Conservation (phyloP, 2,113 vertebrate genomes). For the Otis tarda region DNA sequence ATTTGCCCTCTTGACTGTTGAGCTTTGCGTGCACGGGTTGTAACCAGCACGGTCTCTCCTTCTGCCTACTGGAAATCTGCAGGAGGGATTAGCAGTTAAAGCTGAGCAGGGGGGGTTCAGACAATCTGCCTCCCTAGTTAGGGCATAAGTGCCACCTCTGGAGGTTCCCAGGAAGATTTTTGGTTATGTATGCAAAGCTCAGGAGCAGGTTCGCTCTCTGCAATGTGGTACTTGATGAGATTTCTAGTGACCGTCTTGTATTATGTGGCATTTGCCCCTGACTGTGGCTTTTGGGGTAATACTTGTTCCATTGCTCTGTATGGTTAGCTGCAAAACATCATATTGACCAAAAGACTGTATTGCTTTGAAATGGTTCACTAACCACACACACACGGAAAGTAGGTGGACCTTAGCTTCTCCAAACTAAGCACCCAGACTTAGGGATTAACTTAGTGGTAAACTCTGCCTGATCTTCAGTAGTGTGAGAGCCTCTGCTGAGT, state of each 20-base stretch:
- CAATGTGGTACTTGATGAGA: not conserved
- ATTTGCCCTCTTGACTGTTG: not conserved
- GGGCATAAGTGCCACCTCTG: not conserved
- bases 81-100: not conserved
- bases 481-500: not conserved
- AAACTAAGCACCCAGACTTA: not conserved
- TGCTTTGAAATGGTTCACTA: not conserved
- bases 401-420: not conserved
- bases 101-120: not conserved
- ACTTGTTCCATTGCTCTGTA: not conserved
- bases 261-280: not conserved
- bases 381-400: not conserved
- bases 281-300: not conserved
- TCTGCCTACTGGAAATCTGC: not conserved
- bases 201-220: not conserved
- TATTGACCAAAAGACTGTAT: not conserved
- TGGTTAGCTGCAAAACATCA: not conserved
- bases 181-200: not conserved
- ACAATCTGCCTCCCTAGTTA: not conserved
- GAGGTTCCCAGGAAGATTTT: not conserved
- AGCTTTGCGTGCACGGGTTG: not conserved
- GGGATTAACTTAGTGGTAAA: not conserved
- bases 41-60: not conserved
- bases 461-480: not conserved
- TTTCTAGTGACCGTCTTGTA: not conserved